Evolutionary conservation across 1,140 invertebrate species (phyloP), one percentile per base, ranked within the genome.

Genomic region (Liolophura sinensis): DNA sequence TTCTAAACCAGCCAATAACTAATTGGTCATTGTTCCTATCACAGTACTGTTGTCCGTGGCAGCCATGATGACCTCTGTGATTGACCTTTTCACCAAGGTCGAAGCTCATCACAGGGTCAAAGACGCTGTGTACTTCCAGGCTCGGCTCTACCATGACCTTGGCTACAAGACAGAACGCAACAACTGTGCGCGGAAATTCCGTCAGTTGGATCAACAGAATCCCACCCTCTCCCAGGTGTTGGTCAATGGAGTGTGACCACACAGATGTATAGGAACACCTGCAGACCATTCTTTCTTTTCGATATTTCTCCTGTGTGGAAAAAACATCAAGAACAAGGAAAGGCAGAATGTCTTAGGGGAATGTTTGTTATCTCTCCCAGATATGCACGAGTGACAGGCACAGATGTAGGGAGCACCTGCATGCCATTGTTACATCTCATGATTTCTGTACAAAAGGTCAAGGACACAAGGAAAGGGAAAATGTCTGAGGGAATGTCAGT

Each of bases 51-150:
- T 87, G n/a, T 87, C 90, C 46, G 90, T 89, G 3, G 85, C 90
- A 56, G 87, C 88, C 31, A 84, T 90, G 14, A 84, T 94, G 6
- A 85, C 88, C 7, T 88, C 88, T 56, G 90, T 90, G 0, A 90
- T 91, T 60, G 84, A 84, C 14, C 86, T 89, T 64, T 94, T 93
- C 68, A 85, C 88, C 24, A 90, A 90, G 82, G 85, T 93, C 0
- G 91, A 93, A 70, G 92, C 91, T 1, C 89, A 89, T 72, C 86
- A 88, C 5, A 88, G 90, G 71, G 85, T 92, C 0, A 89, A 93
- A 76, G 90, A 91, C 79, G 89, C 90, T 4, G 25, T 77, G 49
- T 78, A 78, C 66, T 80, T 72, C 52, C 75, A 79, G 66, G 78
- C 80, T 7, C 68, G 77, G 27, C 66, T 83, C 6, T 81, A 78